These are phyloP conservation scores for Micoletzkya japonica DNA, from an alignment of 2,888 invertebrate genomes.

Conservation along the genomic window DNA sequence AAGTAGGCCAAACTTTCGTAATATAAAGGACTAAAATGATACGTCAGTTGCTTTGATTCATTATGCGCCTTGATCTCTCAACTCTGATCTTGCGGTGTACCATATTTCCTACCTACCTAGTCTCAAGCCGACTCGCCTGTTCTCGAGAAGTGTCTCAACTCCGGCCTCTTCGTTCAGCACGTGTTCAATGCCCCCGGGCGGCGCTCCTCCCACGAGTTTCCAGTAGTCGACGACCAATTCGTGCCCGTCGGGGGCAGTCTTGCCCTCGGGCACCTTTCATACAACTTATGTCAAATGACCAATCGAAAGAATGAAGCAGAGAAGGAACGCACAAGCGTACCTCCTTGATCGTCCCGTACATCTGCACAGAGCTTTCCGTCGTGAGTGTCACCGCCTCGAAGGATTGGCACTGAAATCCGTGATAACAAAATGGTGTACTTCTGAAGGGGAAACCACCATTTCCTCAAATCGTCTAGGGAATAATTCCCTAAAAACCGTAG, in stretches of 20 bases:
- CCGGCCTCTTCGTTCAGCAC: slow-evolving; percentile 94
- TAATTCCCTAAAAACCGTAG: too few species aligned
- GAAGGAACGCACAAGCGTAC: not conserved
- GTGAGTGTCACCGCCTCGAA: slow-evolving; percentile 84
- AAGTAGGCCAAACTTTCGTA: too few species aligned
- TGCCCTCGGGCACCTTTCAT: slow-evolving; percentile 59
- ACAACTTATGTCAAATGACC: not conserved
- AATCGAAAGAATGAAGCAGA: not conserved
- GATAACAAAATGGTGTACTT: too few species aligned
- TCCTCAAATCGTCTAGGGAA: too few species aligned
- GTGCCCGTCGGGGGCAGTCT: slow-evolving; percentile 70
- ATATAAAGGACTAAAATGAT: too few species aligned
- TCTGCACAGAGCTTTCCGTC: slow-evolving; percentile 83
- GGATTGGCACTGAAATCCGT: slow-evolving; percentile 78
- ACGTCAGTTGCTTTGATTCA: too few species aligned
- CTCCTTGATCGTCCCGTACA: slow-evolving; percentile 79
- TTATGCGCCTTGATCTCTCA: too few species aligned
- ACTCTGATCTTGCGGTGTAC: not conserved
- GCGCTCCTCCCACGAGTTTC: slow-evolving; percentile 71
- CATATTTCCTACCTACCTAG: not conserved
- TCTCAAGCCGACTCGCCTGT: slow-evolving; percentile 64
- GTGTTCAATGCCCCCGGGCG: slow-evolving; percentile 84
- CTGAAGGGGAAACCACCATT: too few species aligned
- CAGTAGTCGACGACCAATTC: slow-evolving; percentile 87
- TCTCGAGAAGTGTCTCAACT: slow-evolving; percentile 93